A percentile compares a stretch with the other conserved stretches of the same genome.
Conservation (phyloP, 2,113 vertebrate species). For the Muscicapa adusta region DNA sequence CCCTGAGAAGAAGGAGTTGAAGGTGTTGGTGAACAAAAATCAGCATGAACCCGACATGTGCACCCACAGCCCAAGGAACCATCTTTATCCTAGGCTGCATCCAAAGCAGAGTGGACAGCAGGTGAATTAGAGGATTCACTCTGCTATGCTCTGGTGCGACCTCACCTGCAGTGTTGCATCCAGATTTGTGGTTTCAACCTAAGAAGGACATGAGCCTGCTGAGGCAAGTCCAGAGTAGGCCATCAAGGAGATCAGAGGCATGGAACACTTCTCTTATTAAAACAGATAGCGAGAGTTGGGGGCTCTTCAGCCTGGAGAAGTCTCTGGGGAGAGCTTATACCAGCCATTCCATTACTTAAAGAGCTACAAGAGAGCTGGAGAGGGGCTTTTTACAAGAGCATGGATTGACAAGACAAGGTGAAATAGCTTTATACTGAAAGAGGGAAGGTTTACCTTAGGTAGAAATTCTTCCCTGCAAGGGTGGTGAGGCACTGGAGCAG, state of each 20-base stretch:
- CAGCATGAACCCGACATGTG: accelerated
- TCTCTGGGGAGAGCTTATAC: background rate
- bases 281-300: background rate
- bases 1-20: background rate
- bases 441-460: background rate
- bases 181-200: background rate
- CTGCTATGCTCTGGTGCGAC: background rate
- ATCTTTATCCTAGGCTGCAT: background rate
- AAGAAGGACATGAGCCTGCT: background rate
- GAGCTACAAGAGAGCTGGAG: background rate
- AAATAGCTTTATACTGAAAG: background rate
- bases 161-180: background rate
- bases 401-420: background rate
- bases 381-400: background rate
- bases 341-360: background rate
- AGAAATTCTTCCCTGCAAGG: background rate
- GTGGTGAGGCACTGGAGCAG: background rate
- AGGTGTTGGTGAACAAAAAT: background rate
- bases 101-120: background rate
- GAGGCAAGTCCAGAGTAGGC: background rate
- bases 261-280: background rate
- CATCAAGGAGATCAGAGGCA: background rate
- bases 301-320: background rate
- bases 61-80: background rate
- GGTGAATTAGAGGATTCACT: background rate